Conservation (phyloP, 2,113 vertebrate species). For the Myrmecophaga tridactyla region DNA sequence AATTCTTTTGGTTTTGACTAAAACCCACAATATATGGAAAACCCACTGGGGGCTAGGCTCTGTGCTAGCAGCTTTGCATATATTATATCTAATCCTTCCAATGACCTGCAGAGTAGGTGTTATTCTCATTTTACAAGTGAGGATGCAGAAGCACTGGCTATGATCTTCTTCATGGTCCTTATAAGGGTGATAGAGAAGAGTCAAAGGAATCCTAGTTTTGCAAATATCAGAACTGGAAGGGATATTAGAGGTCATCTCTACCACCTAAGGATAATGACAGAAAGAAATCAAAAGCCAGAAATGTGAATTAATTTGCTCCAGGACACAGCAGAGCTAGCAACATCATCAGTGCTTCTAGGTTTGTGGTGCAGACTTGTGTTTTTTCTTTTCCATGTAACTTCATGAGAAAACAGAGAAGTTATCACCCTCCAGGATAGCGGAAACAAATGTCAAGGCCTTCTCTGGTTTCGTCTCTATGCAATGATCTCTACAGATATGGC, state of each 20-base stretch:
- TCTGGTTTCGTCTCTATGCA: neutral
- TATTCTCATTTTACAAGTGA: neutral
- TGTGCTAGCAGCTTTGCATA: neutral
- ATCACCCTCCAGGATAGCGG: neutral
- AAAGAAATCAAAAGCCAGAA: slow-evolving; percentile 24
- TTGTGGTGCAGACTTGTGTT: neutral
- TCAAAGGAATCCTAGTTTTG: neutral
- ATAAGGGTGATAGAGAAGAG: neutral
- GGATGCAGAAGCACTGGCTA: neutral
- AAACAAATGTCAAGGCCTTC: neutral
- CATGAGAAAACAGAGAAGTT: neutral
- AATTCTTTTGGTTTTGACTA: neutral
- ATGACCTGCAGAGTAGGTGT: neutral
- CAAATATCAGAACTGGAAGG: neutral
- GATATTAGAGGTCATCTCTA: neutral
- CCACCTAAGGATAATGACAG: neutral
- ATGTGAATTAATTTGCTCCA: neutral
- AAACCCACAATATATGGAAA: neutral
- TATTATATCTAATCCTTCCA: neutral
- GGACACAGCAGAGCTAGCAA: neutral
- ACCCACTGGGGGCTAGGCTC: neutral
- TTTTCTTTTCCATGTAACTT: neutral
- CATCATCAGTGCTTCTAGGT: neutral
- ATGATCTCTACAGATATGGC: neutral
- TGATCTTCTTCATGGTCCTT: neutral